Percentiles rank a stretch among this genome's conserved stretches.
Conservation (phyloP, 2,888 invertebrate species). For the Altica lythri region DNA sequence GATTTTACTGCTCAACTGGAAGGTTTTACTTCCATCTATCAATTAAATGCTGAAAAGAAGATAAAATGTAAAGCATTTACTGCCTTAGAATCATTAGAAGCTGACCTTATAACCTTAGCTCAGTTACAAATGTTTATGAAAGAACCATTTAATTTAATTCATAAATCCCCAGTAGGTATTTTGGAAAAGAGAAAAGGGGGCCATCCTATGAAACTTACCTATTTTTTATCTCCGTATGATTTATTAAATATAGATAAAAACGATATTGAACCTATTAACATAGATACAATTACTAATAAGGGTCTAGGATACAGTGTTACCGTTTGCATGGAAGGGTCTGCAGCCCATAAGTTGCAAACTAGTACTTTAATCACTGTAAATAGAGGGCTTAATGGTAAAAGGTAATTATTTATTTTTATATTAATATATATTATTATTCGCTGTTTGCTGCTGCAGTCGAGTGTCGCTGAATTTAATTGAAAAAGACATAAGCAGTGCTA, state of each 20-base stretch:
- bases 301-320: conserved; percentile 85
- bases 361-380: conserved; percentile 71
- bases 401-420: too few relatives aligned
- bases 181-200: conserved; percentile 83
- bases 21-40: conserved; percentile 80
- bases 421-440: too few relatives aligned
- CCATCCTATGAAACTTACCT: conserved; percentile 91
- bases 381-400: conserved; percentile 74
- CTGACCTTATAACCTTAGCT: conserved; percentile 81
- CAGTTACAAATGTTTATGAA: conserved; percentile 74
- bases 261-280: conserved; percentile 73
- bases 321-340: conserved; percentile 86
- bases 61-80: conserved; percentile 92
- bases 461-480: too few relatives aligned
- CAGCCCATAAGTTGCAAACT: conserved; percentile 81
- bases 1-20: conserved; percentile 94
- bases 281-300: conserved; percentile 71
- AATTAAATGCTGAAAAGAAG: conserved; percentile 92
- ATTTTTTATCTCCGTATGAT: conserved; percentile 93
- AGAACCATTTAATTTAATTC: conserved; percentile 74
- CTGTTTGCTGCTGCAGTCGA: too few relatives aligned
- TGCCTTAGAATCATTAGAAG: conserved; percentile 88
- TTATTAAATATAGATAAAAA: conserved; percentile 77
- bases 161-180: conserved; percentile 88
- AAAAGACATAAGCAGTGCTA: too few relatives aligned